Percentiles rank a stretch among this genome's conserved stretches.
These are phyloP conservation scores for Agrochola lota DNA, from an alignment of 2,888 invertebrate species.

Conservation along the genomic window DNA sequence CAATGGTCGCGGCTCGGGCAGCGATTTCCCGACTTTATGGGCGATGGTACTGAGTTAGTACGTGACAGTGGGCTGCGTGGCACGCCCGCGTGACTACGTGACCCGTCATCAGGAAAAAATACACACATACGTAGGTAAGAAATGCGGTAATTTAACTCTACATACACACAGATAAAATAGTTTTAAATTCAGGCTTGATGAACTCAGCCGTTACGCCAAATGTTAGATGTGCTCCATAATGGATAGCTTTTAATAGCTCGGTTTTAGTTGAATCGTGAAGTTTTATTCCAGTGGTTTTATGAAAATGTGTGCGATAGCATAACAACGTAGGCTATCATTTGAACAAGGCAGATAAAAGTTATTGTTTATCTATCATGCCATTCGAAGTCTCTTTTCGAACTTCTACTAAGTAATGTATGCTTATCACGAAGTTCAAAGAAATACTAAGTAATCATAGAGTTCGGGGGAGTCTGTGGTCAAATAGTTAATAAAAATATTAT, in stretches of 20 bases:
- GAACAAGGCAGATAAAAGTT: constrained; percentile 13
- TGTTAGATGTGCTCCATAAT: constrained; percentile 30
- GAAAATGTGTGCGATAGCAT: constrained; percentile 49
- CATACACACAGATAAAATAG: constrained; percentile 28
- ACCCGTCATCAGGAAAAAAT: constrained; percentile 58
- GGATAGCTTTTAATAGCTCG: constrained; percentile 50
- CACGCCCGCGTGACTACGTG: constrained; percentile 67
- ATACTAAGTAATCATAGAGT: constrained; percentile 32
- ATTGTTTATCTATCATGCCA: background rate
- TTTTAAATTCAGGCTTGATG: constrained; percentile 41
- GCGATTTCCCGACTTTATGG: constrained; percentile 76
- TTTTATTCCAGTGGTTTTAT: constrained; percentile 50
- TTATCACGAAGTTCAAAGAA: constrained; percentile 25
- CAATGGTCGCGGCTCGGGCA: constrained; percentile 71
- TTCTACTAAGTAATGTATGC: constrained; percentile 4
- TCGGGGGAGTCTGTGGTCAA: constrained; percentile 39
- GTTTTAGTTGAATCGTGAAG: constrained; percentile 44
- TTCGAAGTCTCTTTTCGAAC: background rate
- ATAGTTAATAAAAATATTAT: constrained; percentile 69
- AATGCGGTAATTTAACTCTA: constrained; percentile 45
- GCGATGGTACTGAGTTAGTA: constrained; percentile 66
- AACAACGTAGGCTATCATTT: constrained; percentile 26
- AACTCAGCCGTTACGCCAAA: constrained; percentile 25
- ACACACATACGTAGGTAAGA: constrained; percentile 46
- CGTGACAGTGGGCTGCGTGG: constrained; percentile 70